Percentiles rank a stretch among this genome's conserved stretches.
phyloP scores from a whole-genome alignment of 2,113 vertebrate species.

The Sapajus apella region DNA sequence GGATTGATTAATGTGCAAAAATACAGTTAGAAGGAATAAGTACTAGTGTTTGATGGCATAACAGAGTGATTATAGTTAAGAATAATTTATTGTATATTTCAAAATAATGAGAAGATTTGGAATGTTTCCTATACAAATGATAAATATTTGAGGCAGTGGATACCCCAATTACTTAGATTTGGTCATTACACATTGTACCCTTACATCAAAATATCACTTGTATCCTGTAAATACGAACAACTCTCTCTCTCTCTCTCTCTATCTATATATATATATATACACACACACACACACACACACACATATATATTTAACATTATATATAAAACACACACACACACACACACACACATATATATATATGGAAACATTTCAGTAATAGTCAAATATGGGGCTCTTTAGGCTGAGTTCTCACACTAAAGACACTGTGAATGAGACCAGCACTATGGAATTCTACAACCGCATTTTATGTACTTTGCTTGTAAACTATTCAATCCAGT shows the following conservation, averaged over 20 bases:
- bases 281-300: too few relatives aligned
- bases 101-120: not conserved
- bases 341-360: too few relatives aligned
- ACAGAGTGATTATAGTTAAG: not conserved
- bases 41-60: not conserved
- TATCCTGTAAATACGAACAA: not conserved
- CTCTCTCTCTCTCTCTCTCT: fast-evolving
- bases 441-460: not conserved
- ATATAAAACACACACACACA: not conserved
- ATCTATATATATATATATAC: too few relatives aligned
- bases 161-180: not conserved
- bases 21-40: not conserved
- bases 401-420: not conserved
- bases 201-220: not conserved
- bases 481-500: not conserved
- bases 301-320: not conserved
- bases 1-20: not conserved
- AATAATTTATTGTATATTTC: not conserved
- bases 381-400: not conserved
- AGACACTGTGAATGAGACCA: not conserved
- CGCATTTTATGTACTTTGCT: not conserved
- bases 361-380: not conserved
- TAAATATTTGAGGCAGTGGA: not conserved
- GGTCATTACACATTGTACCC: not conserved
- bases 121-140: not conserved